Conservation (phyloP, 1,140 invertebrate genomes). For the Rhizoglyphus robini region DNA sequence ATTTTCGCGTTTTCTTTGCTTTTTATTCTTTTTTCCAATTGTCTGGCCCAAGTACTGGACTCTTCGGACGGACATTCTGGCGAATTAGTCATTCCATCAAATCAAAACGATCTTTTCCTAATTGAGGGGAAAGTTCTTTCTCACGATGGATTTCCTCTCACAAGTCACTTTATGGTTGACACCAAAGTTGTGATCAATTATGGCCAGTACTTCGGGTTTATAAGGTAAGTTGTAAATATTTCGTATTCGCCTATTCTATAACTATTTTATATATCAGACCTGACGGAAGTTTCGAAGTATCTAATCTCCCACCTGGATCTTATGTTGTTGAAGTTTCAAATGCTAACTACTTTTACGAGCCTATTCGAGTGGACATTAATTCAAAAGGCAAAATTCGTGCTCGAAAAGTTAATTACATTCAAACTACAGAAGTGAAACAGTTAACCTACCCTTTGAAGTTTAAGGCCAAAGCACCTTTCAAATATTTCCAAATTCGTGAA, state of each 20-base stretch:
- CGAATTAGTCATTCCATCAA: background rate
- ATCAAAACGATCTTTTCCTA: conserved; percentile 32
- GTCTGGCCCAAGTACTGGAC: background rate
- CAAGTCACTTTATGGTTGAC: conserved; percentile 54
- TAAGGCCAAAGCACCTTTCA: conserved; percentile 59
- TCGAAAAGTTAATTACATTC: conserved; percentile 83
- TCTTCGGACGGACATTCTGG: too few relatives aligned
- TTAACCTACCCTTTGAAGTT: conserved; percentile 80
- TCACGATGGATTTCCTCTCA: conserved; percentile 44
- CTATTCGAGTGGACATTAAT: conserved; percentile 84
- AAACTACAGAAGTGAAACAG: conserved; percentile 62
- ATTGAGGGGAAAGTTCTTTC: conserved; percentile 66
- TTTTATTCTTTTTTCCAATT: background rate
- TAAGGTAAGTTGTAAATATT: conserved; percentile 41
- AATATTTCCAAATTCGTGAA: conserved; percentile 85
- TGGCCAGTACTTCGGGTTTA: conserved; percentile 68
- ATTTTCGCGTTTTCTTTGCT: conserved; percentile 9
- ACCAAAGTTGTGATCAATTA: conserved; percentile 71
- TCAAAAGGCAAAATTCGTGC: conserved; percentile 90
- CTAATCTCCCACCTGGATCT: conserved; percentile 79
- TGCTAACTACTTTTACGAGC: conserved; percentile 79
- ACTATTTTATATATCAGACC: conserved; percentile 41
- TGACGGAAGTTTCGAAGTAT: conserved; percentile 82
- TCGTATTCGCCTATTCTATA: conserved; percentile 16
- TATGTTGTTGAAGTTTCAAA: conserved; percentile 86